phyloP scores from a whole-genome alignment of 1,140 invertebrate genomes.

The Drosophila kikkawai region DNA sequence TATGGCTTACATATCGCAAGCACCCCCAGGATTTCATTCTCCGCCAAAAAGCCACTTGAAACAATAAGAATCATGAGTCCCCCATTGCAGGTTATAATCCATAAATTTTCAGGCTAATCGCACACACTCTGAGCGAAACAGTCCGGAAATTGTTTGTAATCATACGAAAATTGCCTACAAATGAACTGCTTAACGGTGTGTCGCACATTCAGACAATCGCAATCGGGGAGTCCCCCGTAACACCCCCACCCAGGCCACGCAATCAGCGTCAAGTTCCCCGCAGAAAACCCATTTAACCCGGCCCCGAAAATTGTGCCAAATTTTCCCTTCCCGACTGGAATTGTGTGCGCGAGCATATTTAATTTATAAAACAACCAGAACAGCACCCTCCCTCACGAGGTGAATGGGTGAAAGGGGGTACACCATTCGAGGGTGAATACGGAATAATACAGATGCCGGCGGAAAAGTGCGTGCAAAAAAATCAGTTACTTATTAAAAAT shows the following conservation, averaged over 20 bases:
- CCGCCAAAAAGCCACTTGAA: constrained; percentile 22
- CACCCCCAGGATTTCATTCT: not conserved
- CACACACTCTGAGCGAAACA: constrained; percentile 35
- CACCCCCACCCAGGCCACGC: not conserved
- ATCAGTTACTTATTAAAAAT: constrained; percentile 80
- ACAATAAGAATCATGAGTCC: constrained; percentile 73
- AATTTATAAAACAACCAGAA: constrained; percentile 76
- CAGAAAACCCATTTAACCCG: constrained; percentile 63
- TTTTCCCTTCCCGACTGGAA: constrained; percentile 51
- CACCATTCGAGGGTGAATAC: constrained; percentile 1
- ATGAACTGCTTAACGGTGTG: constrained; percentile 81
- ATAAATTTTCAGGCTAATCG: constrained; percentile 77
- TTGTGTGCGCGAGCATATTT: constrained; percentile 65
- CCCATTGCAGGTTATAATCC: constrained; percentile 40
- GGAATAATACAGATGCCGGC: not conserved
- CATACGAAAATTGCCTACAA: constrained; percentile 80
- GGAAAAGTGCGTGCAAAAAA: constrained; percentile 53
- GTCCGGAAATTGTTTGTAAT: constrained; percentile 69
- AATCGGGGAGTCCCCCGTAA: constrained; percentile 29
- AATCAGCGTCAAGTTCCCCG: constrained; percentile 11
- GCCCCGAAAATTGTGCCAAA: constrained; percentile 67
- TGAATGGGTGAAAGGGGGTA: constrained; percentile 15
- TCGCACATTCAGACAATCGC: constrained; percentile 62
- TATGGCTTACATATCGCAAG: constrained; percentile 55
- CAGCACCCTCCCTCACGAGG: constrained; percentile 32